Evolutionary conservation across 1,140 invertebrate species (phyloP), one percentile per base, ranked within the genome.

Genomic region (Apolygus lucorum): DNA sequence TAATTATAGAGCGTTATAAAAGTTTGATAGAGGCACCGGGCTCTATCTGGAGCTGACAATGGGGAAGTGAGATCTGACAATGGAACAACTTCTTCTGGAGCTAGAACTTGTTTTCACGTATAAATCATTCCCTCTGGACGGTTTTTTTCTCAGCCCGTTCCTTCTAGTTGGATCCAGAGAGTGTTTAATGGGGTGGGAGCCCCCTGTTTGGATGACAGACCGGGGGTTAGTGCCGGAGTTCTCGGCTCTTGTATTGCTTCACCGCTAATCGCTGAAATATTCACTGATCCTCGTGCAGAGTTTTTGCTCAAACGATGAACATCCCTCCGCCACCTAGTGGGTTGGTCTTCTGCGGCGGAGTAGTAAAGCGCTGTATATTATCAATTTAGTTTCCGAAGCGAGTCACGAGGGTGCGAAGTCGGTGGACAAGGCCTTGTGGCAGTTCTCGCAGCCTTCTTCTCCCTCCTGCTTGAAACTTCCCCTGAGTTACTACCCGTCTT

Each of bases 1-100:
- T 59, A 59, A 59, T 59, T 59, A 59, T 59, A 59, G 54, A 24
- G 54, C 54, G 54, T 59, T 59, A 59, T 59, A 59, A 59, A 59
- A 59, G 54, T 59, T 59, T 59, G 54, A 59, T 59, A 59, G 54
- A 59, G 22, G 54, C 22, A 59, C 54, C 54, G 54, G 54, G 22
- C 54, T 59, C 54, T 59, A 59, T 59, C 54, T 59, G 54, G 13
- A 4, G 54, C 2, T 59, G 54, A 59, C 54, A 59, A 59, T 59
- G 22, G 54, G 34, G 22, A 59, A 59, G 54, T 59, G 54, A 59
- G 54, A 59, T 59, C 54, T 59, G 54, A 59, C 54, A 59, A 59
- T 59, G 54, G 54, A 22, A 59, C 54, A 59, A 59, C 54, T 59
- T 59, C 54, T 59, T 24, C 13, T 24, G 54, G 11, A 59, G 54